Conservation (phyloP, 1,140 invertebrate genomes). For the Drosophila neocordata region DNA sequence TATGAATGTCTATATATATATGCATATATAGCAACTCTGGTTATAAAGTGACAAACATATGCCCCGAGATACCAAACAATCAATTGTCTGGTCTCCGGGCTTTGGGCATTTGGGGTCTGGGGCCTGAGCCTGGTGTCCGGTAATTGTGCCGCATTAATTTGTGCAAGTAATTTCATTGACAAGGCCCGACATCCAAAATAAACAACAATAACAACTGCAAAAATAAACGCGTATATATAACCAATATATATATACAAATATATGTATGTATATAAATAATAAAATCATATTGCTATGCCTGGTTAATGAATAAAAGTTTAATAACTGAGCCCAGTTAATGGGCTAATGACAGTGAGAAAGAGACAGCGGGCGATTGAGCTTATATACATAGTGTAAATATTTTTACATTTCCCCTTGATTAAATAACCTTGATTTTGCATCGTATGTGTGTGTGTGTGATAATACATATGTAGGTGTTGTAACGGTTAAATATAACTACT, state of each 20-base stretch:
- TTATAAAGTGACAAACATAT: conserved; percentile 35
- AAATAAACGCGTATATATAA: conserved; percentile 35
- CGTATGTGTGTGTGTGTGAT: conserved; percentile 19
- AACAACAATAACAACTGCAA: conserved; percentile 22
- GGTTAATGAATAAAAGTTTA: conserved; percentile 58
- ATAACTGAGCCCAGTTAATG: conserved; percentile 45
- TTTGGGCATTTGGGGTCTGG: neutral
- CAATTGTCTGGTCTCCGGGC: conserved; percentile 55
- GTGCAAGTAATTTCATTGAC: conserved; percentile 77
- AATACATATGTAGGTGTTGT: conserved; percentile 10
- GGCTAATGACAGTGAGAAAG: conserved; percentile 2
- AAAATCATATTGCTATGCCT: conserved; percentile 9
- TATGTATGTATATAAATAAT: conserved; percentile 13
- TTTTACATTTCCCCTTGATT: conserved; percentile 53
- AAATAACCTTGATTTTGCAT: conserved; percentile 62
- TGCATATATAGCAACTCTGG: conserved; percentile 35
- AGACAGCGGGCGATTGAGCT: neutral
- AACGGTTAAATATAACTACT: conserved; percentile 39
- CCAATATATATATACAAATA: neutral
- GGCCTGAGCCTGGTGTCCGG: conserved; percentile 31
- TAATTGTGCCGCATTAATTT: conserved; percentile 71
- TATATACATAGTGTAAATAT: conserved; percentile 48
- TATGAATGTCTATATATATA: conserved; percentile 30
- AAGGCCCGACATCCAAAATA: conserved; percentile 21
- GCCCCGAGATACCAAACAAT: conserved; percentile 60